Conservation (phyloP, 2,888 invertebrate species). For the Pseudococcus jackbeardsleyi region DNA sequence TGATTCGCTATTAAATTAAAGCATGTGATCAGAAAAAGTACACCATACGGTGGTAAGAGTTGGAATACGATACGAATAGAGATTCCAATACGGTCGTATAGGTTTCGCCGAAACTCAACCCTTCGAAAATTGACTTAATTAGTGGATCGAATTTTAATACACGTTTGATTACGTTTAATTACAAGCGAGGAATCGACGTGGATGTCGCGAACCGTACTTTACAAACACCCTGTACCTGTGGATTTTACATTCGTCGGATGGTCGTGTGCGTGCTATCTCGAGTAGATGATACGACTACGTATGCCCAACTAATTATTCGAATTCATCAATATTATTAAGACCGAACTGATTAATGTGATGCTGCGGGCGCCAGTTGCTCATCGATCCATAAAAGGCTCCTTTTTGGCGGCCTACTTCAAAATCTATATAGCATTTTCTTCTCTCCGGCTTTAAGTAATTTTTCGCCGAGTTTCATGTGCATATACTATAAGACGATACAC, state of each 20-base stretch:
- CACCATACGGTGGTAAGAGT: not conserved
- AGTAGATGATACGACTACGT: not conserved
- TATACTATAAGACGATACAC: not conserved
- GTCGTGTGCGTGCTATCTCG: no score
- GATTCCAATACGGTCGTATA: not conserved
- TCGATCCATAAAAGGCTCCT: slow-evolving; percentile 64
- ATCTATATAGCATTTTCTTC: slow-evolving; percentile 19
- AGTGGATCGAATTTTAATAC: not conserved
- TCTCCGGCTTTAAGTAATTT: not conserved
- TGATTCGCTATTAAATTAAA: slow-evolving; percentile 53
- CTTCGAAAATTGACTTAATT: slow-evolving; percentile 13
- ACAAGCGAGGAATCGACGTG: not conserved
- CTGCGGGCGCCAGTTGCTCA: slow-evolving; percentile 64
- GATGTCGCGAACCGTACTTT: not conserved
- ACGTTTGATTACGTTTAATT: slow-evolving; percentile 38
- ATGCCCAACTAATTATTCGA: slow-evolving; percentile 56
- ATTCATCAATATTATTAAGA: slow-evolving; percentile 63
- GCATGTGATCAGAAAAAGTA: not conserved
- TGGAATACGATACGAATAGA: no score
- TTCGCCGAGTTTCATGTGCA: not conserved
- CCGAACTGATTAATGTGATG: slow-evolving; percentile 64
- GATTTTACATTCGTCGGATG: not conserved
- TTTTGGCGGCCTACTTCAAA: slow-evolving; percentile 63
- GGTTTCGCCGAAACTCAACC: not conserved
- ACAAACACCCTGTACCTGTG: slow-evolving; percentile 35